Base-by-base conservation (phyloP, 2,797 vertebrate species). In the Staurois parvus region DNA sequence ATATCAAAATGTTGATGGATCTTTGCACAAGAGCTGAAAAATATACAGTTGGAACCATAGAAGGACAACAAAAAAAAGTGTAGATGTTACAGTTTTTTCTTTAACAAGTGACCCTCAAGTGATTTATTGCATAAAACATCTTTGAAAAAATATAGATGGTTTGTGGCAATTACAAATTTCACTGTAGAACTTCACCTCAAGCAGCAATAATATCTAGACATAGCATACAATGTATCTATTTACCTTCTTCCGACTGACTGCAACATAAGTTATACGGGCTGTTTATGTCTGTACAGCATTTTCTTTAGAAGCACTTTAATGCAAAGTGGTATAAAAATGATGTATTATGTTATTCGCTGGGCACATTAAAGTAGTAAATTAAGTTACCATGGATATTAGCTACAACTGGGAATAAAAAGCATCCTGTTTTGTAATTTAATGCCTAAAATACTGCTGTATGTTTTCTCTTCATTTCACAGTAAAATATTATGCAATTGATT, bases 351-450 rank as follows among this genome's bases (percentile, higher is more conserved):
- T 79, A 85, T 74, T 74, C 40, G 40, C 62, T 40, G 69, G 79
- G 84, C 84, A 74, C 84, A 85, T 85, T 85, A 85, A 85, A 79
- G 76, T 67, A 79, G 76, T 85, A 79, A 79, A 85, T 85, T 85
- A 79, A 74, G 76, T 74, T 85, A 74, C 67, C 40, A 68, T 79
- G 76, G 64, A 75, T 85, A 75, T 85, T 85, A 74, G 77, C 84
- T 76, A 68, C 72, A 74, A 81, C 69, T 21, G 56, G 19, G 70
- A 74, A 79, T 79, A 79, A 85, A 81, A 85, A 69, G 62, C 77
- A 80, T 80, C 45, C 70, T 85, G 56, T 79, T 37, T 76, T 85
- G 56, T 80, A 30, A 70, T 81, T 81, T 85, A 68, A 74, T 69
- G 80, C 48, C 12, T 68, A 76, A 80, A 37, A 75, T 34, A 79